A percentile compares a stretch with the other conserved stretches of the same genome.
Evolutionary conservation across 2,797 vertebrate genomes (phyloP).

Genomic region (Australoheros facetus): DNA sequence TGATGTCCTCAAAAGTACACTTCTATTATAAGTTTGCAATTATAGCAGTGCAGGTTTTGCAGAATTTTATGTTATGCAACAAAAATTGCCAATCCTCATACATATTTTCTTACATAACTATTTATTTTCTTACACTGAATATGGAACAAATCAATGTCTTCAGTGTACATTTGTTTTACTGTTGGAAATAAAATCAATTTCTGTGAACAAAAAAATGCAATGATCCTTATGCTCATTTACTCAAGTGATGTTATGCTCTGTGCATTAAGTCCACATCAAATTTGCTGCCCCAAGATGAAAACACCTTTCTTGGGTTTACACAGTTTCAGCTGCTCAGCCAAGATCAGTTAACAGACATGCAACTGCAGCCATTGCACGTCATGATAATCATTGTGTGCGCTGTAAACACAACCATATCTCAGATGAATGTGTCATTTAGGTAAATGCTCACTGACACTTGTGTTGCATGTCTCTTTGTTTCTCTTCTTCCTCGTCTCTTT

Average conservation of each 20-base stretch:
- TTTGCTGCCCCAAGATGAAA: not conserved
- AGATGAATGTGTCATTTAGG: constrained; percentile 32
- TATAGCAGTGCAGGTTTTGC: constrained; percentile 10
- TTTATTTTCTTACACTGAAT: constrained; percentile 24
- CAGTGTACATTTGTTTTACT: constrained; percentile 52
- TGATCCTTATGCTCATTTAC: constrained; percentile 13
- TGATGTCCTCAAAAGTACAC: constrained; percentile 20
- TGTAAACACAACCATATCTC: constrained; percentile 61
- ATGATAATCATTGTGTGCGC: constrained; percentile 71
- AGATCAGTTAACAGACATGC: constrained; percentile 46
- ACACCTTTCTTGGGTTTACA: constrained; percentile 2
- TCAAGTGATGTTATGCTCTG: constrained; percentile 6
- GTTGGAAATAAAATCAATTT: constrained; percentile 43
- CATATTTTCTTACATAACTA: constrained; percentile 5
- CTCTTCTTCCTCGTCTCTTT: constrained; percentile 12
- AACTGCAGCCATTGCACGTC: constrained; percentile 68
- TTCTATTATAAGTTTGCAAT: not conserved
- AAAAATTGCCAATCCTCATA: constrained; percentile 16
- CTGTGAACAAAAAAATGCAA: constrained; percentile 2
- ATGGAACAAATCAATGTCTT: constrained; percentile 46
- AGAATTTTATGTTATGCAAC: not conserved
- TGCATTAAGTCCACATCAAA: not conserved
- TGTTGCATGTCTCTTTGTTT: constrained; percentile 36
- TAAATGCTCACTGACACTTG: constrained; percentile 39
- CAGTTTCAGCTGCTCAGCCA: constrained; percentile 34